Evolutionary conservation across 2,797 vertebrate species (phyloP).

Genomic region (Rousettus madagascariensis): DNA sequence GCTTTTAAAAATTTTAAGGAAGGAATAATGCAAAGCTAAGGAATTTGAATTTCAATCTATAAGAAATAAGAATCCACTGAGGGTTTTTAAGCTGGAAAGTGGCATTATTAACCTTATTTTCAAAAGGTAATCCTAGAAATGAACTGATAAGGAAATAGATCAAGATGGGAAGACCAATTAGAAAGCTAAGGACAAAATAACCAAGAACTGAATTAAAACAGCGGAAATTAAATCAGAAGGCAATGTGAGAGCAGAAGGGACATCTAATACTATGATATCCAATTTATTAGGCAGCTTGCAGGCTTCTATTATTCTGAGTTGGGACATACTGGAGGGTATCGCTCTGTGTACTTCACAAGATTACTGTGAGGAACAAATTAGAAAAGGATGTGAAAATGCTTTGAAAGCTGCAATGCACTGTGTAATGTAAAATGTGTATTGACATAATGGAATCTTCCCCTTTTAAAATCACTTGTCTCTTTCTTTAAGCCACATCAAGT

Average conservation of each 20-base stretch:
- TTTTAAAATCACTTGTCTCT: conserved; percentile 31
- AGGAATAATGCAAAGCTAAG: background rate
- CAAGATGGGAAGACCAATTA: background rate
- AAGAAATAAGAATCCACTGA: conserved; percentile 10
- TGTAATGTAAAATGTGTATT: background rate
- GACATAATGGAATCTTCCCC: background rate
- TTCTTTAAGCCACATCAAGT: background rate
- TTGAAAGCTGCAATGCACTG: background rate
- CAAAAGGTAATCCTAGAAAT: conserved; percentile 36
- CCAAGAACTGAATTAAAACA: background rate
- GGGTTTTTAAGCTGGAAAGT: conserved; percentile 27
- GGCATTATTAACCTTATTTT: background rate
- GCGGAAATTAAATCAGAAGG: background rate
- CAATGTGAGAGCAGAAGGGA: background rate
- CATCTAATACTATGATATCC: background rate
- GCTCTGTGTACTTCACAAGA: background rate
- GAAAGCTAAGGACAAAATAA: background rate
- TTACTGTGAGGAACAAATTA: background rate
- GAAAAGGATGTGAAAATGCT: background rate
- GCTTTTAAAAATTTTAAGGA: background rate
- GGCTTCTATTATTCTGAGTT: background rate
- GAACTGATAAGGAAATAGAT: background rate
- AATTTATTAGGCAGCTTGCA: background rate
- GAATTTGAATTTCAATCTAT: conserved; percentile 7
- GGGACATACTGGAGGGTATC: background rate